Conservation (phyloP, 2,888 invertebrate species). For the Xestia rhomboidea region DNA sequence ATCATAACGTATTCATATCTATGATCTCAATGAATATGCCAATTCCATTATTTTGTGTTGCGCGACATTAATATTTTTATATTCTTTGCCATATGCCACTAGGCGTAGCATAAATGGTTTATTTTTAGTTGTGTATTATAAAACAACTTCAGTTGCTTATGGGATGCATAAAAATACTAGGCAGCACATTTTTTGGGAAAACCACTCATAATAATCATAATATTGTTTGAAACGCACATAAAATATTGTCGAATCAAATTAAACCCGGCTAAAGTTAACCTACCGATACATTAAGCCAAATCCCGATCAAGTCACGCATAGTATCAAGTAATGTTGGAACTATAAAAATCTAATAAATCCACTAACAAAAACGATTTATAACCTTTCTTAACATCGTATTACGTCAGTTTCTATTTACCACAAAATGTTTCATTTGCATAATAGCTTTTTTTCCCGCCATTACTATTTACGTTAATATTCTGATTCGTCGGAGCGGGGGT, state of each 20-base stretch:
- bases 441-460: conserved; percentile 89
- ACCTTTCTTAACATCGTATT: conserved; percentile 85
- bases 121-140: conserved; percentile 5
- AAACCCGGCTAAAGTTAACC: conserved; percentile 21
- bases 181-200: background rate
- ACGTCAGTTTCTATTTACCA: conserved; percentile 89
- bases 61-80: conserved; percentile 65
- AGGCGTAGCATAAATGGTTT: conserved; percentile 21
- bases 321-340: conserved; percentile 67
- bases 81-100: conserved; percentile 51
- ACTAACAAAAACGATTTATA: conserved; percentile 86
- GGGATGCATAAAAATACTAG: background rate
- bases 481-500: conserved; percentile 87
- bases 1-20: conserved; percentile 90
- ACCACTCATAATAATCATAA: conserved; percentile 11
- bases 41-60: conserved; percentile 78
- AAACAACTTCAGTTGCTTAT: background rate
- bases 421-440: conserved; percentile 91
- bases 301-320: conserved; percentile 74
- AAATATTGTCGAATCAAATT: conserved; percentile 32
- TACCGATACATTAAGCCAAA: conserved; percentile 54
- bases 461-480: conserved; percentile 90
- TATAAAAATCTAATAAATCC: conserved; percentile 81
- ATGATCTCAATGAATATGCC: conserved; percentile 87
- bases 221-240: conserved; percentile 20